phyloP scores from a whole-genome alignment of 2,797 vertebrate species.

The Mormyrus proboscirostris region DNA sequence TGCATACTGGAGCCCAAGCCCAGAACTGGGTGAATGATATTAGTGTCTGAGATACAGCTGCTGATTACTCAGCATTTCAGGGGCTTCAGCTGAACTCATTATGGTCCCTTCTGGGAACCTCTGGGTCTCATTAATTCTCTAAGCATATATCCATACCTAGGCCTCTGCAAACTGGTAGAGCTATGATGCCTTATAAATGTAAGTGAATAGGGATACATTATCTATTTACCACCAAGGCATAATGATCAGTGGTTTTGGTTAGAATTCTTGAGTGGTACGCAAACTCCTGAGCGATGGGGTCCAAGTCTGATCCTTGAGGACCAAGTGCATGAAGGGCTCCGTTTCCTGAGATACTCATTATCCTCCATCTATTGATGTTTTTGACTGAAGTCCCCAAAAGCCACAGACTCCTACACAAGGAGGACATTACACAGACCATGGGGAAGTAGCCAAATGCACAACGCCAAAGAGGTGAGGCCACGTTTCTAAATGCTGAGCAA shows the following conservation, averaged over 20 bases:
- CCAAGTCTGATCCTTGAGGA: neutral
- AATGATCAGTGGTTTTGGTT: neutral
- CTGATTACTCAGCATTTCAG: neutral
- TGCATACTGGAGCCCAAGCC: neutral
- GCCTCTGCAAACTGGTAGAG: neutral
- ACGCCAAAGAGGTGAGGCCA: neutral
- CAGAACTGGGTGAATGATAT: neutral
- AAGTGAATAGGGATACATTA: neutral
- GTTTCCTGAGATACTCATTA: neutral
- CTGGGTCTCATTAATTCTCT: no score
- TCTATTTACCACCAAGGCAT: neutral
- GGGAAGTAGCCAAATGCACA: neutral
- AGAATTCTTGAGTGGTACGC: neutral
- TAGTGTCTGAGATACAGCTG: neutral
- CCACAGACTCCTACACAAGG: neutral
- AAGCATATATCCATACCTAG: neutral
- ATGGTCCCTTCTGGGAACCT: neutral
- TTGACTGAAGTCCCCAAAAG: neutral
- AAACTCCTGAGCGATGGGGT: neutral
- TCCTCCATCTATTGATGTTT: neutral
- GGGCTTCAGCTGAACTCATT: neutral
- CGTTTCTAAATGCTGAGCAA: neutral
- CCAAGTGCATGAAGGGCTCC: neutral
- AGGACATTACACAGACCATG: neutral
- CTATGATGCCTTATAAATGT: neutral